Base-by-base conservation (phyloP, 1,140 invertebrate species). In the Myzus persicae region DNA sequence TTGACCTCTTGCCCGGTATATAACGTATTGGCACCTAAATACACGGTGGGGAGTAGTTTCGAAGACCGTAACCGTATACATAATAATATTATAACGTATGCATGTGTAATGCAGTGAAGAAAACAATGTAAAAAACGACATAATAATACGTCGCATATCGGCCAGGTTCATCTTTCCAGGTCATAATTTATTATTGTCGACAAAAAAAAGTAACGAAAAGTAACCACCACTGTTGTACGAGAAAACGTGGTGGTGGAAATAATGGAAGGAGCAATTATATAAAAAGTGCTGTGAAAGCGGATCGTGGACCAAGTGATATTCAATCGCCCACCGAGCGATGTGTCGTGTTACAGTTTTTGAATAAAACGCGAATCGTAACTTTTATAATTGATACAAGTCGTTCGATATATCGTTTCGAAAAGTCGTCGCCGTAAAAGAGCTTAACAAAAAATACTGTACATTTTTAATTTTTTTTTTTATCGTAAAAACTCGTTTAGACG, bases 251-350 rank as follows among this genome's bases (percentile, higher is more conserved):
- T 40, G 36, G 91, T 51, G 76, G 91, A 51, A 84, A 84, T 48
- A 46, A 85, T 51, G 81, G 91, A 76, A 93, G 91, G 91, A 85
- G 91, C n/a, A 84, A 54, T 85, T 85, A 85, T 93, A 93, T 93
- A 93, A 85, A 93, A 93, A 93, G 81, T 93, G 91, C 76, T 51
- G 91, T 93, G 91, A 93, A 93, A 93, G 91, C 91, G 91, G 91
- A 93, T 93, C 46, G 81, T 93, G 91, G 44, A 93, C 91, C 91
- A 82, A 93, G 91, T 93, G 67, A 93, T 93, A 93, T 93, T 85
- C 91, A 54, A 51, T 93, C n/a, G 91, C 91, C 26, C 81, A 82
- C 46, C 81, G 81, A 84, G 44, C 91, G n/a, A 93, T 93, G 76
- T 84, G 46, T 93, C 46, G 91, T n/a, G 91, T 93, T 93, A 93